Evolutionary conservation across 2,113 vertebrate genomes (phyloP).

Genomic region (Mugil cephalus): DNA sequence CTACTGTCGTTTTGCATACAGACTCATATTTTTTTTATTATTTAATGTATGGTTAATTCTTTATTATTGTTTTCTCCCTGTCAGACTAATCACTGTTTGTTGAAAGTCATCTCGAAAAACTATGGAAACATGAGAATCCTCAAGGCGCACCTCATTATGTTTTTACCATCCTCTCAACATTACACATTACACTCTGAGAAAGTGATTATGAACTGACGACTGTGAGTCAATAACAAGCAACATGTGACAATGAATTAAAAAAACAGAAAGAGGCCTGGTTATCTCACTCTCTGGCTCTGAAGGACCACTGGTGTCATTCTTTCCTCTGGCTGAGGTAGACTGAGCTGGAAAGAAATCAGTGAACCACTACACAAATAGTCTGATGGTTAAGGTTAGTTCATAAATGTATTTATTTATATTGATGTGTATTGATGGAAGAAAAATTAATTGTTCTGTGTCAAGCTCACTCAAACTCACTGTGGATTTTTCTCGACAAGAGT

Average conservation of each 20-base stretch:
- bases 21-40: too few species aligned
- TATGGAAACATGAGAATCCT: background rate
- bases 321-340: slow-evolving; percentile 64
- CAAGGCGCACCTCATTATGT: slow-evolving; percentile 11
- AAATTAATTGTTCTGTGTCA: background rate
- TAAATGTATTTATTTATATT: slow-evolving; percentile 13
- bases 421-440: slow-evolving; percentile 11
- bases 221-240: slow-evolving; percentile 43
- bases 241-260: slow-evolving; percentile 33
- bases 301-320: slow-evolving; percentile 63
- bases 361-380: slow-evolving; percentile 5
- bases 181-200: slow-evolving; percentile 53
- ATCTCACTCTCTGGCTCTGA: slow-evolving; percentile 64
- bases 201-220: slow-evolving; percentile 34
- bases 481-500: background rate
- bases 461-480: background rate
- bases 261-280: slow-evolving; percentile 38
- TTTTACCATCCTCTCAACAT: background rate
- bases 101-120: background rate
- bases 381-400: background rate
- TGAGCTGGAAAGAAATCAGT: slow-evolving; percentile 32
- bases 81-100: background rate
- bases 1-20: too few species aligned
- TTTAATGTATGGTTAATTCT: too few species aligned
- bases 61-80: background rate